These are phyloP conservation scores for Pseudococcus longispinus DNA, from an alignment of 2,888 invertebrate genomes.

Conservation along the genomic window DNA sequence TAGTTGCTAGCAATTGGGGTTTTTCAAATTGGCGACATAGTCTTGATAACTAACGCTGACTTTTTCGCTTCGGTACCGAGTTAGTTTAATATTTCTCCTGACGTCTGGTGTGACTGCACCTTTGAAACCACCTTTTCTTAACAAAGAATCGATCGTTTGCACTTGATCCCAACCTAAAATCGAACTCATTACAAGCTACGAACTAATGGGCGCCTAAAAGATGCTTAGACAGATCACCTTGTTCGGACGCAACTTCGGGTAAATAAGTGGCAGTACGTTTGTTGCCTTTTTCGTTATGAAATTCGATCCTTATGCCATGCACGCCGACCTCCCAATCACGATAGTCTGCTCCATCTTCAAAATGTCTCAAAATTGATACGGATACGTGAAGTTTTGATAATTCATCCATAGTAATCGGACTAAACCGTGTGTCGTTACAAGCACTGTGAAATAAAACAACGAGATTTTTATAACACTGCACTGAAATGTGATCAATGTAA, in stretches of 20 bases:
- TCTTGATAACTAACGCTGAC: slow-evolving; percentile 87
- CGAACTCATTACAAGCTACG: slow-evolving; percentile 60
- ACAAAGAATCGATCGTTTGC: slow-evolving; percentile 96
- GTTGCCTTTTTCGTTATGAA: slow-evolving; percentile 88
- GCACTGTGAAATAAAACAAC: slow-evolving; percentile 71
- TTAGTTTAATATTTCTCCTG: slow-evolving; percentile 88
- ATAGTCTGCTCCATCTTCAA: slow-evolving; percentile 94
- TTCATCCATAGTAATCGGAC: slow-evolving; percentile 93
- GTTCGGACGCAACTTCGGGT: slow-evolving; percentile 97
- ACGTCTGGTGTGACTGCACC: slow-evolving; percentile 86
- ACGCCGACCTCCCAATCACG: slow-evolving; percentile 97
- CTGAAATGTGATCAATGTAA: not conserved
- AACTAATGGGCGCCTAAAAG: not conserved
- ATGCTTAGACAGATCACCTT: slow-evolving; percentile 70
- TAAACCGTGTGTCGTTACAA: slow-evolving; percentile 95
- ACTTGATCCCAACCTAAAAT: slow-evolving; percentile 94
- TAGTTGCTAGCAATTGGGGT: slow-evolving; percentile 77
- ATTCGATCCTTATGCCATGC: slow-evolving; percentile 98
- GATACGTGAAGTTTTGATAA: slow-evolving; percentile 90
- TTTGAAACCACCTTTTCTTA: slow-evolving; percentile 96
- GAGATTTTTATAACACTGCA: not conserved
- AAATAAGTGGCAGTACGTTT: slow-evolving; percentile 97
- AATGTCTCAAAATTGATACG: slow-evolving; percentile 94
- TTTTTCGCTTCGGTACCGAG: slow-evolving; percentile 96
- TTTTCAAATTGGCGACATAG: slow-evolving; percentile 74